These are phyloP conservation scores for Erythrocercus mccallii DNA, from an alignment of 2,113 vertebrate species.

Conservation along the genomic window DNA sequence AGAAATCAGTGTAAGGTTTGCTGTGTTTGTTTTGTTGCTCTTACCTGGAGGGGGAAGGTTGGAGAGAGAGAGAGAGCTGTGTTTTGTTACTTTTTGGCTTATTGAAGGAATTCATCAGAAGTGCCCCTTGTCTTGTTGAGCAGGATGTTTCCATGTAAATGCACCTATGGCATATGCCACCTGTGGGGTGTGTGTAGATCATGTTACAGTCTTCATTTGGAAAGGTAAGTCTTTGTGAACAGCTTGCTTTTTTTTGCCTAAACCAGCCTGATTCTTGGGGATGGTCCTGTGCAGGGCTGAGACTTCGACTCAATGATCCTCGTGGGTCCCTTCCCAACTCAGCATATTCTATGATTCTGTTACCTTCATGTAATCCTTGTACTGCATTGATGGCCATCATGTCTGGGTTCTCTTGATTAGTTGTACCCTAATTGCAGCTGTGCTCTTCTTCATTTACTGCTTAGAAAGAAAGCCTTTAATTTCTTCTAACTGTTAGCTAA, in stretches of 20 bases:
- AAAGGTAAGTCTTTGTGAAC: background rate
- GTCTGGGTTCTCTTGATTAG: background rate
- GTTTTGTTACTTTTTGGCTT: background rate
- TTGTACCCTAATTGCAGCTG: background rate
- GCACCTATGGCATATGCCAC: background rate
- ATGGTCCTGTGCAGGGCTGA: background rate
- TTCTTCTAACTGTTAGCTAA: background rate
- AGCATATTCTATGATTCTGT: background rate
- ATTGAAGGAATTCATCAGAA: background rate
- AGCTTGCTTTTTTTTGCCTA: background rate
- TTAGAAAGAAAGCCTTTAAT: background rate
- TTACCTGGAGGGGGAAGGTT: background rate
- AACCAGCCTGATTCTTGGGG: background rate
- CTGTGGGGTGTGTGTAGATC: background rate
- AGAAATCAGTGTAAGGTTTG: background rate
- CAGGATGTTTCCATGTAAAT: background rate
- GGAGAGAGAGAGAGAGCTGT: background rate
- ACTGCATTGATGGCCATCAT: background rate
- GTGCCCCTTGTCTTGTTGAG: background rate
- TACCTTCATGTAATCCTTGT: accelerated
- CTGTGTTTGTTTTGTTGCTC: background rate
- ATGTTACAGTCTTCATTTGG: background rate
- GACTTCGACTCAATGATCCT: background rate
- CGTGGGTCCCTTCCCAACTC: background rate
- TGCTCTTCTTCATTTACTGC: background rate